phyloP scores from a whole-genome alignment of 2,113 vertebrate genomes.

The Chiloscyllium plagiosum region DNA sequence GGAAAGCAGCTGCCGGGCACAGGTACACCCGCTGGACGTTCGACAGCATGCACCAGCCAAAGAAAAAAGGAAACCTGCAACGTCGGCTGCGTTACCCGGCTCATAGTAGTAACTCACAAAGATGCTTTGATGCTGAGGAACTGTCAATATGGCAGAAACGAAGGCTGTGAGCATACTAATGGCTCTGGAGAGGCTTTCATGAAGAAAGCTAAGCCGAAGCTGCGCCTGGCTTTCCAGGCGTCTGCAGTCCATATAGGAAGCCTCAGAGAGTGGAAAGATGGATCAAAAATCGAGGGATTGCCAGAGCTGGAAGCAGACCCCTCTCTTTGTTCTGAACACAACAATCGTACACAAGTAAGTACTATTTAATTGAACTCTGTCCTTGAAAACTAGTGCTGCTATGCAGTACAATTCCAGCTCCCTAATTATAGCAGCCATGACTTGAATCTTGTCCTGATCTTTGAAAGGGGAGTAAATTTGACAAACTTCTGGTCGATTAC shows the following conservation, averaged over 20 bases:
- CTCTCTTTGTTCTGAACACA: conserved; percentile 12
- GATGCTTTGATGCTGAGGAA: conserved; percentile 37
- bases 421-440: neutral
- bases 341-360: conserved; percentile 25
- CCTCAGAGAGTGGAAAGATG: neutral
- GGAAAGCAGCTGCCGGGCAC: neutral
- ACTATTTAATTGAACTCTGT: conserved; percentile 34
- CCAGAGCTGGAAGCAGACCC: neutral
- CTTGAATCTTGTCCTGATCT: neutral
- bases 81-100: neutral
- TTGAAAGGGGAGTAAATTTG: neutral
- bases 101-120: conserved; percentile 23
- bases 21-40: neutral
- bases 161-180: conserved; percentile 25
- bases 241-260: neutral
- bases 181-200: neutral
- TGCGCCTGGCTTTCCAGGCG: neutral
- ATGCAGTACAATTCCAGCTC: conserved; percentile 22
- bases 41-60: neutral
- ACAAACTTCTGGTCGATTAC: conserved; percentile 6
- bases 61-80: neutral
- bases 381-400: conserved; percentile 21
- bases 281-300: conserved; percentile 7
- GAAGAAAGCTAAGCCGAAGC: neutral
- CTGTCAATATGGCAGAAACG: conserved; percentile 36